phyloP scores from a whole-genome alignment of 2,113 vertebrate genomes.

The Triplophysa dalaica region DNA sequence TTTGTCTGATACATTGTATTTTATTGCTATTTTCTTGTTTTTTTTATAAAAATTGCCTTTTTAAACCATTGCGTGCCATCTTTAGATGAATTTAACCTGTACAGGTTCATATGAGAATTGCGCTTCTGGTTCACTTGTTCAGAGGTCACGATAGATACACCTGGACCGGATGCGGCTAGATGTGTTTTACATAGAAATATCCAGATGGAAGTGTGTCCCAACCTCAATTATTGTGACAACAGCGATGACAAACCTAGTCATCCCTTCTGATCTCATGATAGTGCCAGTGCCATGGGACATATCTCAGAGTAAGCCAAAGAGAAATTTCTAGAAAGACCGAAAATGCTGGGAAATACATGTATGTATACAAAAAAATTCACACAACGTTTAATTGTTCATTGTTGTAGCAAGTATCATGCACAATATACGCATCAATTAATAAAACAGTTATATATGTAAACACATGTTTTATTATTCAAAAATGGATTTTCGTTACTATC shows the following conservation, averaged over 20 bases:
- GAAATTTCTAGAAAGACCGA: neutral
- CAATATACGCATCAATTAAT: too few species aligned
- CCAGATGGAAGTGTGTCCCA: neutral
- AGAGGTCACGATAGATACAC: neutral
- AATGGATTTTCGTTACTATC: too few species aligned
- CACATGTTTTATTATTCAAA: too few species aligned
- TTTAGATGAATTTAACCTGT: neutral
- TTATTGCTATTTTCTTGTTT: too few species aligned
- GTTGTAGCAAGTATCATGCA: too few species aligned
- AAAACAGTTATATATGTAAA: too few species aligned
- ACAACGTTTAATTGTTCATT: too few species aligned
- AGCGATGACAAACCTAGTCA: neutral
- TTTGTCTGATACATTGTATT: too few species aligned
- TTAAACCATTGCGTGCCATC: neutral
- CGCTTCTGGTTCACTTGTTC: neutral
- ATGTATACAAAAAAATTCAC: neutral
- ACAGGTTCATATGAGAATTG: neutral
- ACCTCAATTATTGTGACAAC: neutral
- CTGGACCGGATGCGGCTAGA: neutral
- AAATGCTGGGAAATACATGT: neutral
- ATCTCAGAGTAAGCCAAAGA: neutral
- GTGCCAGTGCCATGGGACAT: neutral
- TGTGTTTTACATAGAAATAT: conserved; percentile 1
- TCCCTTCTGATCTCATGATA: neutral
- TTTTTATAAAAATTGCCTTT: neutral